These are phyloP conservation scores for Zingel zingel DNA, from an alignment of 2,113 vertebrate species.

Conservation along the genomic window DNA sequence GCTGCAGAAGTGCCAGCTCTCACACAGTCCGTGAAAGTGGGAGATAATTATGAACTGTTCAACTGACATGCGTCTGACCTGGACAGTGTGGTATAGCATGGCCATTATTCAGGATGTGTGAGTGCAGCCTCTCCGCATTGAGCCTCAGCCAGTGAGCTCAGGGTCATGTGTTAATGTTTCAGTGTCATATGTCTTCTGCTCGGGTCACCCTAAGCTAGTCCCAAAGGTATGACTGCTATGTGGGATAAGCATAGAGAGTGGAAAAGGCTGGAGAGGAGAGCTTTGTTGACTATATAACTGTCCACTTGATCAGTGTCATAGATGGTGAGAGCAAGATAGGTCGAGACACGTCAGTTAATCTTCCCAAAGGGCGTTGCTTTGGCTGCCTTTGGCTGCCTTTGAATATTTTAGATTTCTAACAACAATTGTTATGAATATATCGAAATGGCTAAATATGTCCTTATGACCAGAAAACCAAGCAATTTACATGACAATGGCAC, in stretches of 20 bases:
- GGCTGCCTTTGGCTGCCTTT: background rate
- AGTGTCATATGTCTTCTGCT: slow-evolving; percentile 68
- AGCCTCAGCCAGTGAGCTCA: slow-evolving; percentile 45
- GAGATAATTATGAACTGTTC: slow-evolving; percentile 49
- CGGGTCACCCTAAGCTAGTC: slow-evolving; percentile 63
- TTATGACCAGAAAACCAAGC: slow-evolving; percentile 24
- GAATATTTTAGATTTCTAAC: background rate
- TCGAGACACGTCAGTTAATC: background rate
- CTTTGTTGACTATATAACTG: slow-evolving; percentile 45
- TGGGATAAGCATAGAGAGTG: slow-evolving; percentile 24
- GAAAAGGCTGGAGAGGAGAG: slow-evolving; percentile 4
- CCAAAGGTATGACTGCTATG: slow-evolving; percentile 63
- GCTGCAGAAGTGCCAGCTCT: slow-evolving; percentile 63
- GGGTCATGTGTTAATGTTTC: slow-evolving; percentile 65
- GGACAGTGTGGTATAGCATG: background rate
- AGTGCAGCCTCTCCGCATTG: slow-evolving; percentile 33
- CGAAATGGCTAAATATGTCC: background rate
- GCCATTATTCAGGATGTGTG: slow-evolving; percentile 47
- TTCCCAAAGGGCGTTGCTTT: background rate
- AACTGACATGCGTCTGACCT: background rate
- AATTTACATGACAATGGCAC: slow-evolving; percentile 9
- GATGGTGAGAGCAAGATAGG: slow-evolving; percentile 4
- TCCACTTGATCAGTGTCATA: slow-evolving; percentile 53
- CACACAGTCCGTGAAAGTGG: slow-evolving; percentile 60
- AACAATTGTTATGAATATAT: background rate